These are phyloP conservation scores for Hydrotaea diabolus DNA, from an alignment of 2,888 invertebrate species.

Conservation along the genomic window DNA sequence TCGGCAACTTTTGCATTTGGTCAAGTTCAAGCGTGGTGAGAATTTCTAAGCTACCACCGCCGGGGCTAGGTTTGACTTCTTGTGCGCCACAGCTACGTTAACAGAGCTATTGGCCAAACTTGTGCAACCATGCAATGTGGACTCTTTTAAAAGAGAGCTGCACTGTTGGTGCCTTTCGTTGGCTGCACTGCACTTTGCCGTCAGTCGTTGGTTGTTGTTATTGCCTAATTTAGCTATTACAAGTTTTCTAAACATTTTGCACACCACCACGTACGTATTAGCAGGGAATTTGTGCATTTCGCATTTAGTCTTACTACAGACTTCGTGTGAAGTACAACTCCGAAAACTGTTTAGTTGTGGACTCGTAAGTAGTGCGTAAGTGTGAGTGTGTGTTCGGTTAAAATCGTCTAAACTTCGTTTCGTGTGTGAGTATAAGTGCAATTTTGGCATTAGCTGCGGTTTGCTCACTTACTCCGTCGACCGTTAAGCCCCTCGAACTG, in stretches of 20 bases:
- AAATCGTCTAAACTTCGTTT: constrained; percentile 28
- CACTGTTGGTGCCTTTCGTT: constrained; percentile 24
- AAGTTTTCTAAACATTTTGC: constrained; percentile 69
- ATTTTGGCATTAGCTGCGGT: not conserved
- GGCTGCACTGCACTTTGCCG: constrained; percentile 10
- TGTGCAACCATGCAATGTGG: not conserved
- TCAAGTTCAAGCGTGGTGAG: constrained; percentile 77
- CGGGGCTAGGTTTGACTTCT: not conserved
- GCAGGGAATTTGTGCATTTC: constrained; percentile 69
- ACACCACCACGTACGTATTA: constrained; percentile 52
- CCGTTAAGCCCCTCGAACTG: not conserved
- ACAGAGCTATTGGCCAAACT: not conserved
- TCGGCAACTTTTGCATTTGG: constrained; percentile 77
- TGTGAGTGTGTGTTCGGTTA: constrained; percentile 43
- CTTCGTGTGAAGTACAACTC: constrained; percentile 78
- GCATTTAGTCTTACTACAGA: constrained; percentile 80
- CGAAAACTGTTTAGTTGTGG: constrained; percentile 69
- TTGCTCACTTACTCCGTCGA: not conserved
- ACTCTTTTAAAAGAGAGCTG: constrained; percentile 45
- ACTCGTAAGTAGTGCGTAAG: constrained; percentile 66
- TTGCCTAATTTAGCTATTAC: constrained; percentile 60
- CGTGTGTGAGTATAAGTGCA: constrained; percentile 48
- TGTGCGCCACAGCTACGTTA: not conserved
- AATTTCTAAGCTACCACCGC: constrained; percentile 47
- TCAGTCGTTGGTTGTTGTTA: constrained; percentile 35